These are phyloP conservation scores for Hirtodrosophila duncani DNA, from an alignment of 2,888 invertebrate genomes.

Conservation along the genomic window DNA sequence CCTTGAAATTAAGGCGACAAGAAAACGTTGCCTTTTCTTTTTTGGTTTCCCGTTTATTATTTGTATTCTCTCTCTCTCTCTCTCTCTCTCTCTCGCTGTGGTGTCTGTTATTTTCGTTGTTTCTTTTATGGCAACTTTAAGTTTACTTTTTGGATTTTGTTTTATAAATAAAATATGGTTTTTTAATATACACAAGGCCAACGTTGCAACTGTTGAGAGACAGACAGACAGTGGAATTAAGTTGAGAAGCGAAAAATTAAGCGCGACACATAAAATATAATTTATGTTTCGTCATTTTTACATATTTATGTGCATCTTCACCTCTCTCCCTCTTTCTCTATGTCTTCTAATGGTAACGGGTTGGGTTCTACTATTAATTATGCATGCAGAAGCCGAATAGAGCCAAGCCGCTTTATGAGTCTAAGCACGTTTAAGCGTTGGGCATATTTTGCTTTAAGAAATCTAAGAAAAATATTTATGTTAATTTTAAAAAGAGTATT, in stretches of 20 bases:
- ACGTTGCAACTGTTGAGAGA: constrained; percentile 52
- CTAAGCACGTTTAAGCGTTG: constrained; percentile 55
- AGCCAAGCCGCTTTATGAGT: constrained; percentile 36
- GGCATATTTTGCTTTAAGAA: constrained; percentile 35
- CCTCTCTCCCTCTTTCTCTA: constrained; percentile 33
- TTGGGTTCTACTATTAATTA: constrained; percentile 49
- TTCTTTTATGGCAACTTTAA: constrained; percentile 59
- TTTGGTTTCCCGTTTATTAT: constrained; percentile 14
- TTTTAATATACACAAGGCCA: constrained; percentile 61
- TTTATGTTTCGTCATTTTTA: constrained; percentile 20
- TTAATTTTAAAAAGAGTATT: constrained; percentile 41
- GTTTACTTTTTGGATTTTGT: constrained; percentile 35
- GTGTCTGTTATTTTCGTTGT: constrained; percentile 25
- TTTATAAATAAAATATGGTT: constrained; percentile 23
- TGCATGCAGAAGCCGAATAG: constrained; percentile 48
- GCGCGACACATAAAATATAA: constrained; percentile 26
- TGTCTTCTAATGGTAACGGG: constrained; percentile 35
- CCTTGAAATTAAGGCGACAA: constrained; percentile 47
- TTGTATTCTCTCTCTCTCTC: not conserved
- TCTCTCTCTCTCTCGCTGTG: constrained; percentile 18
- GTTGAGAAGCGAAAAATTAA: constrained; percentile 15
- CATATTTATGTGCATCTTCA: constrained; percentile 1
- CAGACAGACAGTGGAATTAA: constrained; percentile 14
- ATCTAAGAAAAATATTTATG: constrained; percentile 58
- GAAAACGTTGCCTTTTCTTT: constrained; percentile 18